Evolutionary conservation across 2,113 vertebrate genomes (phyloP).

Genomic region (Laticauda colubrina): DNA sequence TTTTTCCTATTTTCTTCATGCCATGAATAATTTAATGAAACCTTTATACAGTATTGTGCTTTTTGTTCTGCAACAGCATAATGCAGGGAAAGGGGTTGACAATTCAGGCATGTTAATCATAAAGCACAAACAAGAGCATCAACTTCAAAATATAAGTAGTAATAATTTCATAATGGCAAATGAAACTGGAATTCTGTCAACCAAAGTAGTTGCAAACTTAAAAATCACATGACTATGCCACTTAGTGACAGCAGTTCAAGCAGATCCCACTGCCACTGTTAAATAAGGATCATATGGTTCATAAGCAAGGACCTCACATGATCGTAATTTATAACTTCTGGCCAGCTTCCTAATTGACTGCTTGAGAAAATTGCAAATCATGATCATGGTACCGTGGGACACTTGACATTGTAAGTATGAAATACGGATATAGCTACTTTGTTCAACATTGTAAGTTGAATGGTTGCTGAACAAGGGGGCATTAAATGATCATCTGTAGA

Average conservation of each 20-base stretch:
- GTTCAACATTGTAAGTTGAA: background rate
- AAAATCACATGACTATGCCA: background rate
- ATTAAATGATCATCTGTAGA: background rate
- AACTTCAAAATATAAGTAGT: background rate
- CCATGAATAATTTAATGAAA: background rate
- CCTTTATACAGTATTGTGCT: background rate
- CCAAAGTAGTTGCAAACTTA: background rate
- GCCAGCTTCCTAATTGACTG: background rate
- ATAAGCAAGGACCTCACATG: background rate
- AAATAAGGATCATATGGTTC: background rate
- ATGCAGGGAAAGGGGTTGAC: background rate
- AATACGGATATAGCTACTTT: background rate
- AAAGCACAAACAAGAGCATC: background rate
- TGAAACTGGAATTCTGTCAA: background rate
- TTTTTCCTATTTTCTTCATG: background rate
- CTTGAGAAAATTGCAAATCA: background rate
- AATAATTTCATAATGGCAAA: background rate
- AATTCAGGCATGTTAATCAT: conserved; percentile 5
- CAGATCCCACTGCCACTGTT: background rate
- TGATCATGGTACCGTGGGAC: background rate
- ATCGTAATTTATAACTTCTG: background rate
- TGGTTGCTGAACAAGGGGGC: background rate
- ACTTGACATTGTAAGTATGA: background rate
- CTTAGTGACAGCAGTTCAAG: background rate
- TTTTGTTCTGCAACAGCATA: conserved; percentile 8